A percentile compares a stretch with the other conserved stretches of the same genome.
Conservation (phyloP, 2,113 vertebrate genomes). For the Bagarius yarrelli region DNA sequence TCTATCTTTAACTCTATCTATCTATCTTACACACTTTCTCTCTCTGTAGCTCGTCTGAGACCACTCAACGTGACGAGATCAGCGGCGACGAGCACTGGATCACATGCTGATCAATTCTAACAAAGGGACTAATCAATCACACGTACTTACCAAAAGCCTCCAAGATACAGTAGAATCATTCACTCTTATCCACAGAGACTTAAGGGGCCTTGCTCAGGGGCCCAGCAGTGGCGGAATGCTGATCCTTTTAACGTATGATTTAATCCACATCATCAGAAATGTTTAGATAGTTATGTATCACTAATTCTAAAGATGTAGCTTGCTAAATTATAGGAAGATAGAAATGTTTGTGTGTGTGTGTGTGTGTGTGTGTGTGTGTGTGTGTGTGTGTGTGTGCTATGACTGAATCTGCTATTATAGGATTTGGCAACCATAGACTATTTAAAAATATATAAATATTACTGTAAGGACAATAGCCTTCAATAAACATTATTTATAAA, state of each 20-base stretch:
- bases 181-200: no score
- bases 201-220: no score
- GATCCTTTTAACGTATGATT: neutral
- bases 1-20: neutral
- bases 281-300: neutral
- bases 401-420: neutral
- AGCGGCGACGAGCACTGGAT: neutral
- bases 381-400: no score
- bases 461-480: no score
- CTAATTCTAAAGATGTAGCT: no score
- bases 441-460: no score
- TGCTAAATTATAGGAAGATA: no score
- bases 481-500: no score
- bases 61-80: slow-evolving; percentile 33
- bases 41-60: slow-evolving; percentile 1
- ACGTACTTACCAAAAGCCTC: slow-evolving; percentile 4
- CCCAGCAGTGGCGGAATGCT: no score
- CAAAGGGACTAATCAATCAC: slow-evolving; percentile 40
- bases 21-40: slow-evolving; percentile 1
- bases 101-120: slow-evolving; percentile 31
- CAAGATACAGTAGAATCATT: neutral
- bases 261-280: slow-evolving; percentile 10
- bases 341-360: no score
- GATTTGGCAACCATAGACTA: neutral
- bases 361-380: no score